Conservation (phyloP, 2,888 invertebrate genomes). For the Spodoptera exigua region DNA sequence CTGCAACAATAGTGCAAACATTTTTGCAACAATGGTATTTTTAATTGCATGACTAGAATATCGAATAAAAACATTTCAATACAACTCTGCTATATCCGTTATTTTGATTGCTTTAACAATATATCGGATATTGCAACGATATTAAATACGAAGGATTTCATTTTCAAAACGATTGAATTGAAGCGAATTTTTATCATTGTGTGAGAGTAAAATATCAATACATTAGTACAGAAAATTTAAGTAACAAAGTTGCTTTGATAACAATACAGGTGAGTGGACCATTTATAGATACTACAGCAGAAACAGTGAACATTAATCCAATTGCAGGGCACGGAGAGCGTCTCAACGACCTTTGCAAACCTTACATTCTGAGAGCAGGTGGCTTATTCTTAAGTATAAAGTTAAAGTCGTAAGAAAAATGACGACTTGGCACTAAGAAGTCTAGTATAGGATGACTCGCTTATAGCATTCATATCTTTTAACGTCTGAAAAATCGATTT, state of each 20-base stretch:
- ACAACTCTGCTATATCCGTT: neutral
- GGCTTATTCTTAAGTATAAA: conserved; percentile 2
- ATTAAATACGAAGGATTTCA: too few species aligned
- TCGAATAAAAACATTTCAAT: conserved; percentile 9
- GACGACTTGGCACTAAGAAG: conserved; percentile 8
- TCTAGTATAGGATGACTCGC: conserved; percentile 11
- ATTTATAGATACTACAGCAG: conserved; percentile 44
- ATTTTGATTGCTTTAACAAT: too few species aligned
- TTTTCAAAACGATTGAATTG: too few species aligned
- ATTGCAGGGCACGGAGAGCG: conserved; percentile 35
- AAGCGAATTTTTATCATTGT: too few species aligned
- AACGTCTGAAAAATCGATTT: conserved; percentile 46
- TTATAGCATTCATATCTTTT: conserved; percentile 28
- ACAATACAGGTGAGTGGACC: conserved; percentile 7
- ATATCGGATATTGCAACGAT: too few species aligned
- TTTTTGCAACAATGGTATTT: conserved; percentile 4
- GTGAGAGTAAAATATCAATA: too few species aligned
- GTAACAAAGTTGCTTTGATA: neutral
- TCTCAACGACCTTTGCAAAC: conserved; percentile 12
- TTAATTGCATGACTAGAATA: conserved; percentile 13
- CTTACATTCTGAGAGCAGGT: conserved; percentile 12
- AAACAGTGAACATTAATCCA: conserved; percentile 50
- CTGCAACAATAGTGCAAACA: neutral
- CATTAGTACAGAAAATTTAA: too few species aligned
- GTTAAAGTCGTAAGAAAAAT: conserved; percentile 20